A percentile compares a stretch with the other conserved stretches of the same genome.
These are phyloP conservation scores for Trematomus loennbergii DNA, from an alignment of 2,113 vertebrate species.

Conservation along the genomic window DNA sequence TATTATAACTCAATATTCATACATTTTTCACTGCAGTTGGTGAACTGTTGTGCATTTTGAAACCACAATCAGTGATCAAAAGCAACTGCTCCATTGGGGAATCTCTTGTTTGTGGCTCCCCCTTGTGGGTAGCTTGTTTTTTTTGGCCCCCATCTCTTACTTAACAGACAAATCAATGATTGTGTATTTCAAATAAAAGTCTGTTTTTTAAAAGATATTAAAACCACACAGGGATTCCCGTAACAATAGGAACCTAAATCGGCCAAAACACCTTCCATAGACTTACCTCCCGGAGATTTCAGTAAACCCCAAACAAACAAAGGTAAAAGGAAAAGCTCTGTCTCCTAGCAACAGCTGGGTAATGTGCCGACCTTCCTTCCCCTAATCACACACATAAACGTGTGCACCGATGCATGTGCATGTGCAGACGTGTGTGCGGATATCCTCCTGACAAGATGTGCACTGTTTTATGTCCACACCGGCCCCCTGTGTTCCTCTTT, in stretches of 20 bases:
- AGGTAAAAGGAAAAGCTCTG: constrained; percentile 55
- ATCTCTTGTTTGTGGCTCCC: constrained; percentile 60
- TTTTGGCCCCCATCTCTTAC: neutral
- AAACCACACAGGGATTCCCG: neutral
- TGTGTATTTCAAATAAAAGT: constrained; percentile 2
- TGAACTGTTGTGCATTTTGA: neutral
- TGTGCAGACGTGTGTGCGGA: constrained; percentile 48
- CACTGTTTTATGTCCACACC: constrained; percentile 3
- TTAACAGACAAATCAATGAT: constrained; percentile 7
- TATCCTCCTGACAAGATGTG: constrained; percentile 42
- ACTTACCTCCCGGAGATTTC: constrained; percentile 29
- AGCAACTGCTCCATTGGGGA: neutral
- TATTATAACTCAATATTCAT: neutral
- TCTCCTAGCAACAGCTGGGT: constrained; percentile 82
- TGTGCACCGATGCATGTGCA: constrained; percentile 48
- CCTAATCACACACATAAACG: constrained; percentile 6
- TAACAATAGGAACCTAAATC: neutral
- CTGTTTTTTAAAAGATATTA: neutral
- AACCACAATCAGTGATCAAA: constrained; percentile 1
- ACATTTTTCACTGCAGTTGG: neutral
- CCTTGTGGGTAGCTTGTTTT: constrained; percentile 57
- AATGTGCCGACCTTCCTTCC: constrained; percentile 45
- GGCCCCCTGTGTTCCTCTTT: constrained; percentile 10
- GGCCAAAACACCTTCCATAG: neutral
- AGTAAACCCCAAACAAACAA: constrained; percentile 71